Evolutionary conservation across 2,113 vertebrate species (phyloP).

Genomic region (Caranx melampygus): DNA sequence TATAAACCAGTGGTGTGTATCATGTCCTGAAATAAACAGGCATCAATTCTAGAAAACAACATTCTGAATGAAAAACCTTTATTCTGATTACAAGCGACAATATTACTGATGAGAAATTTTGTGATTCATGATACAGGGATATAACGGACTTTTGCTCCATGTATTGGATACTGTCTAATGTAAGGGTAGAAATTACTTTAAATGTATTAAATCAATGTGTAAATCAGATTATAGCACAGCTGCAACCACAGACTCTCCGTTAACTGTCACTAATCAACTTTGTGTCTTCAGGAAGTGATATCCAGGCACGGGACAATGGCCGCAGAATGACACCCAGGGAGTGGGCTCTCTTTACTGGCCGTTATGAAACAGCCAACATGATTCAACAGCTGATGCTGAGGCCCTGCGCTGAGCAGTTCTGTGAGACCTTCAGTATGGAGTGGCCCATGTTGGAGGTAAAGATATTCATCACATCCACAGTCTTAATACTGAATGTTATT

Average conservation of each 20-base stretch:
- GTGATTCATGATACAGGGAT: neutral
- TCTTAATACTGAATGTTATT: neutral
- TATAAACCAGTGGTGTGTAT: too few species aligned
- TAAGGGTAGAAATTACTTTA: neutral
- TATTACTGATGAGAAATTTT: too few species aligned
- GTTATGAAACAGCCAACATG: slow-evolving; percentile 86
- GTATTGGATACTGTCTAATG: neutral
- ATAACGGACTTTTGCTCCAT: neutral
- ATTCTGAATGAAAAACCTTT: too few species aligned
- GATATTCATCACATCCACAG: neutral
- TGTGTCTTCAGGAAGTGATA: slow-evolving; percentile 86
- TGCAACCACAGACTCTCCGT: neutral
- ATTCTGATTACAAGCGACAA: too few species aligned
- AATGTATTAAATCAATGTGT: neutral
- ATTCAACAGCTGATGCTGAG: slow-evolving; percentile 88
- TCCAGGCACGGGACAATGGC: slow-evolving; percentile 87
- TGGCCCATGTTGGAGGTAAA: slow-evolving; percentile 86
- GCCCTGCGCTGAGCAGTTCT: slow-evolving; percentile 92
- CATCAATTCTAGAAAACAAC: too few species aligned
- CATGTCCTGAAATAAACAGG: too few species aligned
- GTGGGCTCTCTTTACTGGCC: slow-evolving; percentile 95
- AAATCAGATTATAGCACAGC: neutral
- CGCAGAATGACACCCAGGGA: slow-evolving; percentile 88
- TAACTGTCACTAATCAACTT: neutral
- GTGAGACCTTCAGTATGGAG: slow-evolving; percentile 87